Conservation (phyloP, 1,140 invertebrate genomes). For the Drosophila nikananu region DNA sequence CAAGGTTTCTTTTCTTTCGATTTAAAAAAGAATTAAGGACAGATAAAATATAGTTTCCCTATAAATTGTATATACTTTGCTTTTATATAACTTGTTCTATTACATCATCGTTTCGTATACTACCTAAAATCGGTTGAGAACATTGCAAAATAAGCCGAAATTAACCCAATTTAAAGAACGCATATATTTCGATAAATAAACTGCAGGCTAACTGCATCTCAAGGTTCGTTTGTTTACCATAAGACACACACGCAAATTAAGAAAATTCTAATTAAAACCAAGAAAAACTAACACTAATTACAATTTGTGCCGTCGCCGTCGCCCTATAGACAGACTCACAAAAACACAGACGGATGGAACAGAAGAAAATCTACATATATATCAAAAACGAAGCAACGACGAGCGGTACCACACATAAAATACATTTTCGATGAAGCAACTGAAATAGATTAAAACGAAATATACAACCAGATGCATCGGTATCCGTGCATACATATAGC, state of each 20-base stretch:
- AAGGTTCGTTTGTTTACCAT: conserved; percentile 66
- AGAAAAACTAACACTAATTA: conserved; percentile 76
- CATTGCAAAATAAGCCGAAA: conserved; percentile 13
- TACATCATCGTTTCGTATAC: background rate
- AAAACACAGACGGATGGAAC: conserved; percentile 45
- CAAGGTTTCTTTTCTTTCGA: too few relatives aligned
- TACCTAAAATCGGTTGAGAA: background rate
- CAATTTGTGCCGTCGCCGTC: conserved; percentile 64
- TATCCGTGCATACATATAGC: conserved; percentile 24
- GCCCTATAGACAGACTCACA: conserved; percentile 63
- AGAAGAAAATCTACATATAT: background rate
- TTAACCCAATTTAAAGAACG: conserved; percentile 28
- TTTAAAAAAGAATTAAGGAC: too few relatives aligned
- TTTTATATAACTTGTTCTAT: background rate
- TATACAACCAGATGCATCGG: conserved; percentile 52
- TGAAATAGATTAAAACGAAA: conserved; percentile 78
- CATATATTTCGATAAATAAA: conserved; percentile 30
- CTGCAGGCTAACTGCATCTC: conserved; percentile 66
- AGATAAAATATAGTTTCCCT: background rate
- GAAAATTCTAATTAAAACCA: conserved; percentile 71
- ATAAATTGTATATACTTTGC: background rate
- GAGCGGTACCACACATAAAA: conserved; percentile 31
- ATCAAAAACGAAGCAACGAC: conserved; percentile 8
- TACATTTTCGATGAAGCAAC: conserved; percentile 62
- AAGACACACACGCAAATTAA: conserved; percentile 50